Evolutionary conservation across 2,797 vertebrate genomes (phyloP).

Genomic region (Amazonetta brasiliensis): DNA sequence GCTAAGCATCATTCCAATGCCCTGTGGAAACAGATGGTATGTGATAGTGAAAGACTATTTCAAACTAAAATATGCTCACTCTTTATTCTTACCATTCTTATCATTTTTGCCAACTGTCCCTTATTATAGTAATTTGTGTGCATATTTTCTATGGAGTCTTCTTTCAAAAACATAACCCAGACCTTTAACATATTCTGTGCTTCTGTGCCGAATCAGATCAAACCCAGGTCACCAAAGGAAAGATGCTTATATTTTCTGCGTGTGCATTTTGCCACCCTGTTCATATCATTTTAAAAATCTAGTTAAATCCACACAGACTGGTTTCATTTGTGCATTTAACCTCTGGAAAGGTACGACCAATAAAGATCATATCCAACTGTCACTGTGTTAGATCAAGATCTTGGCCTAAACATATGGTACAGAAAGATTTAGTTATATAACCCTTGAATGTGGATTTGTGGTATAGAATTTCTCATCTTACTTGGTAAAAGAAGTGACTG

Average conservation of each 20-base stretch:
- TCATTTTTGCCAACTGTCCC: conserved; percentile 63
- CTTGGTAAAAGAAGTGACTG: conserved; percentile 43
- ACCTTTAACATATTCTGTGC: conserved; percentile 61
- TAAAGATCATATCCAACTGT: conserved; percentile 71
- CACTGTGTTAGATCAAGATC: conserved; percentile 74
- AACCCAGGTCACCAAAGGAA: conserved; percentile 42
- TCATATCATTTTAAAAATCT: conserved; percentile 51
- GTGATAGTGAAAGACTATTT: conserved; percentile 5
- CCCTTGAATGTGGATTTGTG: conserved; percentile 32
- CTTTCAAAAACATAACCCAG: conserved; percentile 59
- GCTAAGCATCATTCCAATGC: conserved; percentile 19
- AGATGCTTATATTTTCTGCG: conserved; percentile 47
- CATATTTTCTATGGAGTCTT: conserved; percentile 53
- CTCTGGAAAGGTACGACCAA: conserved; percentile 70
- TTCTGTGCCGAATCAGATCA: conserved; percentile 74
- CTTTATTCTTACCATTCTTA: conserved; percentile 26
- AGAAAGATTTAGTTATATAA: conserved; percentile 49
- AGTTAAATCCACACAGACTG: conserved; percentile 66
- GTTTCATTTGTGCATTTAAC: conserved; percentile 74
- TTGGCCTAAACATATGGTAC: conserved; percentile 23
- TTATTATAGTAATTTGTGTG: conserved; percentile 63
- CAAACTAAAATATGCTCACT: conserved; percentile 39
- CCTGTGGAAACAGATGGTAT: conserved; percentile 65
- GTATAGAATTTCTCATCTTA: conserved; percentile 39
- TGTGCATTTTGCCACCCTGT: conserved; percentile 62